Conservation (phyloP, 2,888 invertebrate species). For the Didymodactylos carnosus region DNA sequence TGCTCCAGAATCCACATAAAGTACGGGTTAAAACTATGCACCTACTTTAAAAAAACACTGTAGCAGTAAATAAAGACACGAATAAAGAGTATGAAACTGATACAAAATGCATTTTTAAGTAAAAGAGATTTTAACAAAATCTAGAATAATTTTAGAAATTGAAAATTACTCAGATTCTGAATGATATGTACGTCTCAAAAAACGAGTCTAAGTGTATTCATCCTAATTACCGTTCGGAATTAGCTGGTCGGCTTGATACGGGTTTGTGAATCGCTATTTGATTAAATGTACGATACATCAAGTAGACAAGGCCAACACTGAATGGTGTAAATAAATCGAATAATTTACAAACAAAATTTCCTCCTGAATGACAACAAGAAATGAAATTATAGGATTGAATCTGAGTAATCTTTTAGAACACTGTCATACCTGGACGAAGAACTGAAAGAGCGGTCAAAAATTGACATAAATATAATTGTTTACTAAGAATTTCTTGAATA, state of each 20-base stretch:
- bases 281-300: constrained; percentile 74
- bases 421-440: constrained; percentile 46
- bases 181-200: no score
- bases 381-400: not conserved
- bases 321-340: constrained; percentile 86
- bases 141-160: no score
- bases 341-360: constrained; percentile 83
- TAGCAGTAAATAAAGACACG: no score
- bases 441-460: constrained; percentile 70
- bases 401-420: no score
- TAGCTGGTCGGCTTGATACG: constrained; percentile 83
- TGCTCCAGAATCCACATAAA: no score
- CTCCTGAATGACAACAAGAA: constrained; percentile 39
- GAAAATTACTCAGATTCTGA: no score
- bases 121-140: no score
- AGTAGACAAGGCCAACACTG: constrained; percentile 72
- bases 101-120: no score
- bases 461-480: constrained; percentile 79
- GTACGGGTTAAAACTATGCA: no score
- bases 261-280: constrained; percentile 73
- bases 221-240: constrained; percentile 55
- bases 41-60: no score
- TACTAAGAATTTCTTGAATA: constrained; percentile 79
- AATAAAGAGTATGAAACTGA: no score
- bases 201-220: no score